Conservation (phyloP, 92 coral and sea anemone species). For the Bergia puertoricense region DNA sequence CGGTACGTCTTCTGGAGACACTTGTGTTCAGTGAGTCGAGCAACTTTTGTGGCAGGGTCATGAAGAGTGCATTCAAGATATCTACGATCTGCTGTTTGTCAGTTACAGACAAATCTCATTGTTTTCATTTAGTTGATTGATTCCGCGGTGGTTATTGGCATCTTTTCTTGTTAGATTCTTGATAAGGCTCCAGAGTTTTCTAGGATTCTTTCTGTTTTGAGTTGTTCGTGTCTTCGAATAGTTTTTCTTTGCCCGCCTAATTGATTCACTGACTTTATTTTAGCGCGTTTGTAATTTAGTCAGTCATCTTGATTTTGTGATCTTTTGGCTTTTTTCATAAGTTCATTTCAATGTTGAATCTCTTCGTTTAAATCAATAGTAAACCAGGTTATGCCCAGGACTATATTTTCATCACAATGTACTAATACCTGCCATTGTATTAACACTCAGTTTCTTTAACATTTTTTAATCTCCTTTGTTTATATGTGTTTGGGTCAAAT, state of each 20-base stretch:
- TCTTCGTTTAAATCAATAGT: constrained; percentile 10
- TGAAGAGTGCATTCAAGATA: constrained; percentile 29
- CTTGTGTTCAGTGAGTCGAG: background rate
- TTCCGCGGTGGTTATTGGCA: constrained; percentile 5
- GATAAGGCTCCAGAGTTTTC: constrained; percentile 34
- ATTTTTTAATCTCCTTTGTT: too few relatives aligned
- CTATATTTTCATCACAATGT: too few relatives aligned
- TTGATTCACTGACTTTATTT: background rate
- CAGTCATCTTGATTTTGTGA: constrained; percentile 24
- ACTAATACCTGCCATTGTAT: too few relatives aligned
- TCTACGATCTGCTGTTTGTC: constrained; percentile 22
- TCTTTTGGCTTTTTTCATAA: constrained; percentile 25
- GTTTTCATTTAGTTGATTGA: constrained; percentile 21
- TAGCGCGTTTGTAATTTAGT: background rate
- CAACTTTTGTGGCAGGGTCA: constrained; percentile 9
- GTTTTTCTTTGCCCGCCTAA: constrained; percentile 13
- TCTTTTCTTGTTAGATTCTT: background rate
- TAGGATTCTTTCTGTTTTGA: constrained; percentile 22
- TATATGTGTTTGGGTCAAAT: too few relatives aligned
- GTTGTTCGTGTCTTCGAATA: constrained; percentile 11
- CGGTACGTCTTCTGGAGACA: background rate
- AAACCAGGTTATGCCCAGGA: constrained; percentile 6
- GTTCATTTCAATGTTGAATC: constrained; percentile 10
- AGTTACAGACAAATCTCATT: background rate
- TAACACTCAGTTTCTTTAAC: too few relatives aligned